A percentile compares a stretch with the other conserved stretches of the same genome.
These are phyloP conservation scores for Calephelis nemesis DNA, from an alignment of 1,140 invertebrate genomes.

Conservation along the genomic window DNA sequence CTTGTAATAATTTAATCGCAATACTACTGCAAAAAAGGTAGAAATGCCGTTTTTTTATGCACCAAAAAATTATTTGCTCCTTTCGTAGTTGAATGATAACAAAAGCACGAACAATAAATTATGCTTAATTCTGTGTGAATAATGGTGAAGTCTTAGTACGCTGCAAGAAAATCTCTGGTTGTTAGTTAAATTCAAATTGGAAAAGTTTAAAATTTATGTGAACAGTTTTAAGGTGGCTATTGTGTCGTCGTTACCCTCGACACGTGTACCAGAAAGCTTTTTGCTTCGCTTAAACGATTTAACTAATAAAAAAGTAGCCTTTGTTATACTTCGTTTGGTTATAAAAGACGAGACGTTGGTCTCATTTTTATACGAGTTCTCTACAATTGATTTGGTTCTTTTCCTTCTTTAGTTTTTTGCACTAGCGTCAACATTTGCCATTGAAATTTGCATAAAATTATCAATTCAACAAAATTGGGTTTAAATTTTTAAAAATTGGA, in stretches of 20 bases:
- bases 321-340: background rate
- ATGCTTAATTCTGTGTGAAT: slow-evolving; percentile 18
- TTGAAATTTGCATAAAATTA: too few species aligned
- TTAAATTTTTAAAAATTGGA: too few species aligned
- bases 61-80: too few species aligned
- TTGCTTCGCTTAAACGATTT: slow-evolving; percentile 18
- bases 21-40: too few species aligned
- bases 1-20: too few species aligned
- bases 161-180: slow-evolving; percentile 59
- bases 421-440: too few species aligned
- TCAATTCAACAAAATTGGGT: too few species aligned
- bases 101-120: slow-evolving; percentile 8
- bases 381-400: background rate
- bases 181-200: slow-evolving; percentile 72
- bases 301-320: background rate
- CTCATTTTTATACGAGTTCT: too few species aligned
- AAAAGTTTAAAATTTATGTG: slow-evolving; percentile 69
- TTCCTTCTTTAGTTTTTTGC: too few species aligned
- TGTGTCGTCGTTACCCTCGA: slow-evolving; percentile 52
- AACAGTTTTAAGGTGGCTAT: slow-evolving; percentile 63
- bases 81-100: background rate
- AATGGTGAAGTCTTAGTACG: slow-evolving; percentile 39
- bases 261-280: slow-evolving; percentile 38
- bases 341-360: background rate
- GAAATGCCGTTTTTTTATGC: too few species aligned